phyloP scores from a whole-genome alignment of 2,113 vertebrate species.

The Ciconia maguari region DNA sequence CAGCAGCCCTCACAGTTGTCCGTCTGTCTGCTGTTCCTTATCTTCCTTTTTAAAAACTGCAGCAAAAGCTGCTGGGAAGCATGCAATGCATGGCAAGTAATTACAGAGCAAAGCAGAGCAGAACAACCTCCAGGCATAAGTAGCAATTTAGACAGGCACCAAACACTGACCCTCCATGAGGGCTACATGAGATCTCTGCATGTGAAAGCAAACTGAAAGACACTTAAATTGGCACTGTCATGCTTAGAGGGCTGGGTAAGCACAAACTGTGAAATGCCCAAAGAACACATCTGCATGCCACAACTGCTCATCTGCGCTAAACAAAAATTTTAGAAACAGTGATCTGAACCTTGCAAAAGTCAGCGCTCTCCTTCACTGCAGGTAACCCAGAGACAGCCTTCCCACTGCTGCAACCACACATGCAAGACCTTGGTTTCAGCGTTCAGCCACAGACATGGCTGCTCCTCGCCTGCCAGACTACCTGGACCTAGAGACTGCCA shows the following conservation, averaged over 20 bases:
- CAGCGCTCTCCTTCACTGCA: accelerated
- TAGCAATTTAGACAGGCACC: background rate
- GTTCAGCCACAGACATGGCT: accelerated
- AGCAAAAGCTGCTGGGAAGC: background rate
- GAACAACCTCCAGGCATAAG: background rate
- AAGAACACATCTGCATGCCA: background rate
- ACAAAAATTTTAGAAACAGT: background rate
- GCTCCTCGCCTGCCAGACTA: background rate
- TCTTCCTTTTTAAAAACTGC: background rate
- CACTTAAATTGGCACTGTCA: background rate
- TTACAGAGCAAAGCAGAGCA: background rate
- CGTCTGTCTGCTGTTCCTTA: background rate
- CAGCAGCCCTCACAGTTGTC: background rate
- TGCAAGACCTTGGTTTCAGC: background rate
- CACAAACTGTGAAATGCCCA: background rate
- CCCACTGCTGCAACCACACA: background rate
- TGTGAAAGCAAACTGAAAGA: background rate
- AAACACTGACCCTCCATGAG: background rate
- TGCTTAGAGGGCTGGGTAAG: background rate
- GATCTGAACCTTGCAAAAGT: background rate
- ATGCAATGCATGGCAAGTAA: accelerated
- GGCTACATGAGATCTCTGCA: background rate
- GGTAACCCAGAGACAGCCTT: background rate
- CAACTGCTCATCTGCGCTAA: background rate
- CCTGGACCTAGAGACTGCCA: background rate